Base-by-base conservation (phyloP, 2,797 vertebrate species). In the Hoplostethus mediterraneus region DNA sequence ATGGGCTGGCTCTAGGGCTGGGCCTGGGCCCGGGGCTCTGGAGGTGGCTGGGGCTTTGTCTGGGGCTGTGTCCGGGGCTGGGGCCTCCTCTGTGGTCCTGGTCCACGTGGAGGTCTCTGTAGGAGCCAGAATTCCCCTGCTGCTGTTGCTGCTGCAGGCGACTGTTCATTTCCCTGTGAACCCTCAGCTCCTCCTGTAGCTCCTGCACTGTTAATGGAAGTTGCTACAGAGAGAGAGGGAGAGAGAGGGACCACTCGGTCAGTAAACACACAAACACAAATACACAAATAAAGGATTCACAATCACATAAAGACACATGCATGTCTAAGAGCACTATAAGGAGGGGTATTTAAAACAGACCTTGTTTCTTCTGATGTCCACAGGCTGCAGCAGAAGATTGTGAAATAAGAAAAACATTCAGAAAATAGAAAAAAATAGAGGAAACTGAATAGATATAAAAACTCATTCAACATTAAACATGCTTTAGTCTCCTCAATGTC, bases 141-240 rank as follows among this genome's bases (percentile, higher is more conserved):
- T 89, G 87, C 80, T 95, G 73, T 85, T 96, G 75, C 88, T 97
- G 96, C 86, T 97, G 97, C 45, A 96, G 90, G 57, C 96, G 96
- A 74, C 95, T 96, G 83, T 97, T 98, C 89, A 97, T 96, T 90
- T 98, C 96, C 86, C 96, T 95, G 92, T 98, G 97, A 54, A 96
- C 97, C 75, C 95, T 92, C 68, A 98, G 94, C 70, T 98, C 97
- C 87, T 98, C 97, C 79, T 98, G 97, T 73, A 98, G 95, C 62
- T 97, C 97, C 87, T 97, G 96, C 87, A 98, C 97, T 58, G 97
- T 97, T 92, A 98, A 66, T 47, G 97, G 97, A 84, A 97, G 93
- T 77, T 98, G 96, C 95, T 97, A 58, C 1, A 57, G 76, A 48
- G 87, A 90, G 14, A 52, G 30, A 58, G 31, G 70, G 45, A 49